Evolutionary conservation across 2,888 invertebrate genomes (phyloP), one percentile per base, ranked within the genome.

Genomic region (Ditula angustiorana): DNA sequence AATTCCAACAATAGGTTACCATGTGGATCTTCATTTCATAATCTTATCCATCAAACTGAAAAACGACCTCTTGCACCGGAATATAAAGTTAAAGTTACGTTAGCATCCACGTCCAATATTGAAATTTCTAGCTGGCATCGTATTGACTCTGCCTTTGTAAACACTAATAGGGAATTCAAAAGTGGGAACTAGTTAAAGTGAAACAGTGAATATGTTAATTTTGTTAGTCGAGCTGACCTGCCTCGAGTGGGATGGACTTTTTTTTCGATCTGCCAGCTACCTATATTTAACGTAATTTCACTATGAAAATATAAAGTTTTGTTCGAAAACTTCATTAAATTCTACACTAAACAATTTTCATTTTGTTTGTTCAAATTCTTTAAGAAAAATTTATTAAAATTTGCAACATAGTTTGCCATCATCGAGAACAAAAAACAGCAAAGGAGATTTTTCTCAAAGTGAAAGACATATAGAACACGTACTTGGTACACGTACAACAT

Each of bases 111-210:
- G 47, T 72, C 23, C 60, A 63, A 68, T 78, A 76, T 81, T 81
- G 78, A 81, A 79, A 81, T 80, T 78, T 82, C 84, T 81, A 79
- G 83, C 87, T 84, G 85, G 75, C 82, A 81, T 77, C 77, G 78
- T 89, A 85, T 91, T 90, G 87, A 90, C 89, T 85, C 83, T 86
- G 81, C 90, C 88, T 91, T 88, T 86, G 90, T 92, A 90, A 90
- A 90, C 83, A 91, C 82, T 90, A 90, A 91, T 90, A 92, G 87
- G 85, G 86, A 90, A 90, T 90, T 90, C 87, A 88, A 90, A 92
- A 91, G 87, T 88, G 87, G 89, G 82, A 88, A 88, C 87, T 84
- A 88, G 88, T 89, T 86, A 85, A 85, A 88, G 86, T 85, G 89
- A 89, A 90, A 90, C 89, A 90, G 86, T 89, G 87, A 83, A 90